phyloP scores from a whole-genome alignment of 1,140 invertebrate species.

The Heliconius melpomene region DNA sequence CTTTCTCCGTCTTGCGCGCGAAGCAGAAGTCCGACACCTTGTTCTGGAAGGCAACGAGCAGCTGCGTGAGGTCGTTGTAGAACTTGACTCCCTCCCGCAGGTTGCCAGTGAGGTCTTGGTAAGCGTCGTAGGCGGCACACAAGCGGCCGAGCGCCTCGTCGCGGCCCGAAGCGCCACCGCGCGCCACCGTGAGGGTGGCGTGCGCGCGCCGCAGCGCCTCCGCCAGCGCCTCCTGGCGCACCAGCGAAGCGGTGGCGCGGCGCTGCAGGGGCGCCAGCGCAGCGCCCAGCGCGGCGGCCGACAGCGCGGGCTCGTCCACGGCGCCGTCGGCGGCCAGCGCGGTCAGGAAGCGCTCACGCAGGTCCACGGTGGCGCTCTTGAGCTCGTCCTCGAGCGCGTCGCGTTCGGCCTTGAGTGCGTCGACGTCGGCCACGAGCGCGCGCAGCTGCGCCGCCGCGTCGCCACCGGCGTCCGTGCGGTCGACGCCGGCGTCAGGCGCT shows the following conservation, averaged over 20 bases:
- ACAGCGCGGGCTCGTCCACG: constrained; percentile 92
- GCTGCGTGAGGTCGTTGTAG: constrained; percentile 98
- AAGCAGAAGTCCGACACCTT: constrained; percentile 99
- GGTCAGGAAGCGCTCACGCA: constrained; percentile 91
- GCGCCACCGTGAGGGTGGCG: constrained; percentile 87
- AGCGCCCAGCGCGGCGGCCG: constrained; percentile 88
- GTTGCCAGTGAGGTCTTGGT: constrained; percentile 94
- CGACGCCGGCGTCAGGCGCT: constrained; percentile 68
- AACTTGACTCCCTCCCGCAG: constrained; percentile 98
- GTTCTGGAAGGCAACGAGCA: constrained; percentile 97
- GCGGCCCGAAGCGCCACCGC: constrained; percentile 84
- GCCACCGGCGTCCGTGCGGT: constrained; percentile 73
- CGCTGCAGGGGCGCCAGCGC: constrained; percentile 91
- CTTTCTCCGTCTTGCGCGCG: constrained; percentile 99
- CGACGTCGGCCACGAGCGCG: constrained; percentile 93
- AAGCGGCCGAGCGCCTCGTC: constrained; percentile 93
- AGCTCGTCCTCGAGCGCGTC: constrained; percentile 94
- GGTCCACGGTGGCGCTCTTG: constrained; percentile 85
- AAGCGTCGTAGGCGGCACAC: constrained; percentile 94
- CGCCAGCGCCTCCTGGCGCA: constrained; percentile 89
- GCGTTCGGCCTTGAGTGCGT: constrained; percentile 93
- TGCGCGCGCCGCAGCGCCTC: constrained; percentile 89
- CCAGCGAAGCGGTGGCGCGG: constrained; percentile 88
- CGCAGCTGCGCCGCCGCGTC: constrained; percentile 84
- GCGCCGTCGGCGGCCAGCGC: constrained; percentile 92